Percentiles rank a stretch among this genome's conserved stretches.
phyloP scores from a whole-genome alignment of 2,113 vertebrate species.

The Antigone vipio region DNA sequence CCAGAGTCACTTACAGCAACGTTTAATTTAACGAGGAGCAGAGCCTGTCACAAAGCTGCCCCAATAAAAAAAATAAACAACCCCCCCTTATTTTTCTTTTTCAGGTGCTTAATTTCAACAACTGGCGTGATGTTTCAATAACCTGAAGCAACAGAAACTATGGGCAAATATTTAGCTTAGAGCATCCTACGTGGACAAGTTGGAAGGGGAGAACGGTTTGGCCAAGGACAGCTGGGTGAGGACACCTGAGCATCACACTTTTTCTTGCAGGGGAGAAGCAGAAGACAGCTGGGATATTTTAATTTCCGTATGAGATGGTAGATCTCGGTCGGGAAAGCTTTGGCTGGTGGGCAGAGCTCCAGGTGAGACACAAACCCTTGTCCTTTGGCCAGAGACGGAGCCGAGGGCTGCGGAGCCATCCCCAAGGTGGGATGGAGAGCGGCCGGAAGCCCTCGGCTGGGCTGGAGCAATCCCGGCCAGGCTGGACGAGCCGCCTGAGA shows the following conservation, averaged over 20 bases:
- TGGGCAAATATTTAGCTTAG: not conserved
- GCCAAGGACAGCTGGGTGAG: not conserved
- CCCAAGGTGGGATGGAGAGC: fast-evolving
- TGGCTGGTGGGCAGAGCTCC: no score
- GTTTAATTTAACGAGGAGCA: not conserved
- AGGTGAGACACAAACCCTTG: fast-evolving
- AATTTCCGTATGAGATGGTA: fast-evolving
- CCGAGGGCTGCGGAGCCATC: not conserved
- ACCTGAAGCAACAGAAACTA: not conserved
- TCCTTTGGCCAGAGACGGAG: not conserved
- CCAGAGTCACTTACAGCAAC: not conserved
- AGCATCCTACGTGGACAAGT: fast-evolving
- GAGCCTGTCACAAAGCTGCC: not conserved
- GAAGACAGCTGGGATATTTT: not conserved
- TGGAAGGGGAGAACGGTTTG: fast-evolving
- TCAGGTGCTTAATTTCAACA: not conserved
- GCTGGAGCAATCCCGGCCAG: not conserved
- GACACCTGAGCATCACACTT: not conserved
- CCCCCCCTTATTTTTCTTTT: not conserved
- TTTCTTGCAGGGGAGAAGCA: not conserved
- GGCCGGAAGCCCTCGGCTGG: not conserved
- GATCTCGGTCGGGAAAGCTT: fast-evolving
- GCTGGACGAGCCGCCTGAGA: not conserved
- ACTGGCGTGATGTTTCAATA: no score
- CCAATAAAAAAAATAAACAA: no score